These are phyloP conservation scores for Burhinus oedicnemus DNA, from an alignment of 2,113 vertebrate genomes.

Conservation along the genomic window DNA sequence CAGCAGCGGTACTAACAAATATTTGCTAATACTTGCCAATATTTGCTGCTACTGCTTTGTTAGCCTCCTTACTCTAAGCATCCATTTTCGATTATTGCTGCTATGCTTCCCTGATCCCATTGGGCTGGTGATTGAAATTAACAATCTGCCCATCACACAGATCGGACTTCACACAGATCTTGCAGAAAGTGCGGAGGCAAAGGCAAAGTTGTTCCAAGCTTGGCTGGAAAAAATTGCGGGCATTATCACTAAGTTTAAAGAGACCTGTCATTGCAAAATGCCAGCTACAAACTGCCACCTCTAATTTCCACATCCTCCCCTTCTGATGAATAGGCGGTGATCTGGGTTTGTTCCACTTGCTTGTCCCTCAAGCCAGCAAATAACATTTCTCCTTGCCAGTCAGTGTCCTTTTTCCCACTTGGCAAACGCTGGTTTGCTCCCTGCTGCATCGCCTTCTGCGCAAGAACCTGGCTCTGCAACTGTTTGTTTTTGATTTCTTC, in stretches of 20 bases:
- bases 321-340: not conserved
- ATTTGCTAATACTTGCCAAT: constrained; percentile 47
- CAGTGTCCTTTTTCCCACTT: not conserved
- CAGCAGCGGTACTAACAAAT: constrained; percentile 1
- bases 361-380: not conserved
- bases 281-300: not conserved
- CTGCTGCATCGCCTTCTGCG: not conserved
- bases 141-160: not conserved
- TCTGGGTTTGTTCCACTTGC: not conserved
- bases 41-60: constrained; percentile 29
- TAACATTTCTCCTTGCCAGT: not conserved
- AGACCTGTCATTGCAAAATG: not conserved
- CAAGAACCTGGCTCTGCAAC: not conserved
- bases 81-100: constrained; percentile 20
- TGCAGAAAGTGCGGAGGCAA: not conserved
- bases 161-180: not conserved
- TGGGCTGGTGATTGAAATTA: constrained; percentile 27
- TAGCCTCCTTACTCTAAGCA: not conserved
- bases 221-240: not conserved
- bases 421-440: not conserved
- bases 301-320: not conserved
- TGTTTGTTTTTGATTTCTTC: not conserved
- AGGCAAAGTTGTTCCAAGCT: not conserved
- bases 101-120: not conserved
- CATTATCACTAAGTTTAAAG: not conserved